Evolutionary conservation across 1,140 invertebrate genomes (phyloP).

Genomic region (Leptinotarsa defecta): DNA sequence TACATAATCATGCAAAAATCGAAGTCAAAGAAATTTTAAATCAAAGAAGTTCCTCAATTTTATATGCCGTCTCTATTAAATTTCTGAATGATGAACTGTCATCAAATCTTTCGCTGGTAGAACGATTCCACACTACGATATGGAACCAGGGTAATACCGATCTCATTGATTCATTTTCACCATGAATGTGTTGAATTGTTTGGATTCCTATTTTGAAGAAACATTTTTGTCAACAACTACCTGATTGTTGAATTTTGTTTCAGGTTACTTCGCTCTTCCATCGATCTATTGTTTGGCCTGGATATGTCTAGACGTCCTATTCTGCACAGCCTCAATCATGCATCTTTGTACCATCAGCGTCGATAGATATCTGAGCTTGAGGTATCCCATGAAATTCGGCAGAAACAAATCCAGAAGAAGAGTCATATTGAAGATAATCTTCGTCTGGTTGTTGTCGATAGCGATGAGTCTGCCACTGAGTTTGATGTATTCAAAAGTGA

Average conservation of each 20-base stretch:
- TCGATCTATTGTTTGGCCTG: slow-evolving; percentile 83
- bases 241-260: slow-evolving; percentile 44
- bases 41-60: too few relatives aligned
- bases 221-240: too few relatives aligned
- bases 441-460: slow-evolving; percentile 87
- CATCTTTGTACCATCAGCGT: slow-evolving; percentile 95
- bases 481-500: slow-evolving; percentile 85
- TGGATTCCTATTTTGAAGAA: too few relatives aligned
- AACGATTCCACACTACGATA: too few relatives aligned
- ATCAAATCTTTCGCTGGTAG: too few relatives aligned
- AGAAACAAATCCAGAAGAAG: slow-evolving; percentile 84
- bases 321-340: slow-evolving; percentile 95
- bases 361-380: slow-evolving; percentile 83
- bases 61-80: too few relatives aligned
- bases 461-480: slow-evolving; percentile 87
- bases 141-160: too few relatives aligned
- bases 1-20: too few relatives aligned
- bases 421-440: slow-evolving; percentile 87
- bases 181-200: too few relatives aligned
- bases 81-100: too few relatives aligned
- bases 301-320: slow-evolving; percentile 91
- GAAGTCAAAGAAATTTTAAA: too few relatives aligned
- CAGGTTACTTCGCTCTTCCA: slow-evolving; percentile 82
- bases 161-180: too few relatives aligned
- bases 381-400: slow-evolving; percentile 88